phyloP scores from a whole-genome alignment of 2,113 vertebrate species.

The Chloebia gouldiae region DNA sequence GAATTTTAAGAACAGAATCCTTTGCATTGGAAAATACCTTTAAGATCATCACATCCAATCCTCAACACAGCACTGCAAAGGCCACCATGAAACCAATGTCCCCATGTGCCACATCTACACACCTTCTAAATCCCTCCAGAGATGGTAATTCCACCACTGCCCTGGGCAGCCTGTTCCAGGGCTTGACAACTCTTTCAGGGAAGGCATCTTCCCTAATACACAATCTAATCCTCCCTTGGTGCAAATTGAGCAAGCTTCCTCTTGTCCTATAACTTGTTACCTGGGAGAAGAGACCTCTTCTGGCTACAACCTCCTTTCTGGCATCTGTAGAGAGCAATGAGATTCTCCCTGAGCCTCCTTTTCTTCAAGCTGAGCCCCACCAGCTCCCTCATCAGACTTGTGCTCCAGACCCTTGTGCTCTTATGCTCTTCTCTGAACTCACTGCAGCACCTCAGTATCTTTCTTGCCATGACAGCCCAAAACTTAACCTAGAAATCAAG shows the following conservation, averaged over 20 bases:
- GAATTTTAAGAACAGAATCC: neutral
- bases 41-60: neutral
- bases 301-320: neutral
- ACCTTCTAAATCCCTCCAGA: neutral
- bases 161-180: neutral
- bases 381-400: neutral
- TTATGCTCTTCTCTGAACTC: neutral
- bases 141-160: neutral
- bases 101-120: neutral
- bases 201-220: neutral
- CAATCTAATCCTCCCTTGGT: neutral
- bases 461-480: neutral
- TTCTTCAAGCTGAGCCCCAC: neutral
- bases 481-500: neutral
- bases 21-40: neutral
- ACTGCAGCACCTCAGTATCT: neutral
- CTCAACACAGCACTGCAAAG: neutral
- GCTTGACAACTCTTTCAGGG: neutral
- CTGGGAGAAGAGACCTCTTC: neutral
- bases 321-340: rapidly evolving
- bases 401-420: neutral
- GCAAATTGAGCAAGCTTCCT: neutral
- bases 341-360: neutral
- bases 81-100: neutral
- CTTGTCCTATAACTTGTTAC: neutral